Conservation (phyloP, 2,113 vertebrate species). For the Eidolon helvum region DNA sequence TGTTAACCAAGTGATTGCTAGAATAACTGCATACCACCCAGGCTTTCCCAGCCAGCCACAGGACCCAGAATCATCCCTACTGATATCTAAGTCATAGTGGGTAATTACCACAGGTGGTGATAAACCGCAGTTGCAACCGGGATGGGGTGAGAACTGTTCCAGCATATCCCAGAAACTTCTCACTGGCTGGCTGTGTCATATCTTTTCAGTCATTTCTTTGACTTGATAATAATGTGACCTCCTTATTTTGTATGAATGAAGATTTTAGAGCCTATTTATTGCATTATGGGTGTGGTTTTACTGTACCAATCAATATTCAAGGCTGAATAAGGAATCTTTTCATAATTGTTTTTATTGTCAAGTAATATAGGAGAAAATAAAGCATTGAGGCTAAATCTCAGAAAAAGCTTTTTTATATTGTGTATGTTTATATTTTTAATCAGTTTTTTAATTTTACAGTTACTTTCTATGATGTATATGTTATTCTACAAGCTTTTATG, state of each 20-base stretch:
- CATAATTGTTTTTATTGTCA: constrained; percentile 19
- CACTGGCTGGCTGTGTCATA: not conserved
- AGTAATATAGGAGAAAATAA: not conserved
- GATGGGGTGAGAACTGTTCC: not conserved
- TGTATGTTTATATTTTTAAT: constrained; percentile 32
- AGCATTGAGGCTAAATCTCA: constrained; percentile 2
- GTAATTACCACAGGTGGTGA: not conserved
- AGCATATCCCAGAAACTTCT: not conserved
- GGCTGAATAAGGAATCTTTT: not conserved
- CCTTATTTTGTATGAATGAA: constrained; percentile 15
- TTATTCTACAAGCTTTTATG: constrained; percentile 92
- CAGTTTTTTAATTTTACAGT: constrained; percentile 83
- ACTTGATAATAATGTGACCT: not conserved
- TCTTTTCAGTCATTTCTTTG: not conserved
- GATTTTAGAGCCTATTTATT: not conserved
- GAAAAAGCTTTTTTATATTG: not conserved
- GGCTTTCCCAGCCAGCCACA: not conserved
- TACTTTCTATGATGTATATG: constrained; percentile 91
- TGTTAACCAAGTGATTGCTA: not conserved
- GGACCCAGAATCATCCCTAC: not conserved
- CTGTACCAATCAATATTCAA: not conserved
- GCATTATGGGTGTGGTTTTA: not conserved
- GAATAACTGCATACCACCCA: not conserved
- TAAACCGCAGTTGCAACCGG: not conserved
- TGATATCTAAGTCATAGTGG: not conserved